A percentile compares a stretch with the other conserved stretches of the same genome.
phyloP scores from a whole-genome alignment of 2,797 vertebrate genomes.

The Chelmon rostratus region DNA sequence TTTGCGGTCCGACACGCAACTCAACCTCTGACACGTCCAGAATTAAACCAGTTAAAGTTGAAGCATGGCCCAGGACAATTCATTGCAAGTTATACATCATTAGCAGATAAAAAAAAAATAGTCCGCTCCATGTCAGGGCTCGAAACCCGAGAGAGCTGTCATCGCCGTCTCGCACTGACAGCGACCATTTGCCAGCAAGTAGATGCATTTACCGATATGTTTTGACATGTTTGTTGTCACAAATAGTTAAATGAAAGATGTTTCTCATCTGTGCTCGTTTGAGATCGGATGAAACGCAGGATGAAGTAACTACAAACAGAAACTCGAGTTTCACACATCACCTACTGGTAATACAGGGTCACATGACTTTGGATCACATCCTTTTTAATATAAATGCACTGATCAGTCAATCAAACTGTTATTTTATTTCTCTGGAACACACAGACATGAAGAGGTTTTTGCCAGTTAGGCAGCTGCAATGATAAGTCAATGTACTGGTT shows the following conservation, averaged over 20 bases:
- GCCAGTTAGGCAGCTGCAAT: slow-evolving; percentile 86
- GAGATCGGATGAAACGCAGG: slow-evolving; percentile 7
- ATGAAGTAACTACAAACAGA: slow-evolving; percentile 8
- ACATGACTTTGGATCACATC: slow-evolving; percentile 53
- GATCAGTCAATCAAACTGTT: slow-evolving; percentile 54
- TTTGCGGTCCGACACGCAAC: slow-evolving; percentile 23
- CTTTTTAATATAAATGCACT: slow-evolving; percentile 62
- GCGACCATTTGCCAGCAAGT: slow-evolving; percentile 11
- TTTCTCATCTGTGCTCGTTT: slow-evolving; percentile 15
- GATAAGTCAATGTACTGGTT: slow-evolving; percentile 79
- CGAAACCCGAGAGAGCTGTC: slow-evolving; percentile 7
- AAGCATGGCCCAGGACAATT: slow-evolving; percentile 4
- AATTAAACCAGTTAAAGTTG: slow-evolving; percentile 6
- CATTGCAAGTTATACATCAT: slow-evolving; percentile 14
- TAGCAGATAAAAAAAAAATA: slow-evolving; percentile 12
- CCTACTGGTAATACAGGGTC: slow-evolving; percentile 79
- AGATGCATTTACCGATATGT: slow-evolving; percentile 30
- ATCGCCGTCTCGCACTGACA: slow-evolving; percentile 29
- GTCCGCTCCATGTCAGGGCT: slow-evolving; percentile 25
- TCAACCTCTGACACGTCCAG: slow-evolving; percentile 23
- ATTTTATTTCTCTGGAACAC: slow-evolving; percentile 43
- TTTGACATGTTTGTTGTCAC: background rate
- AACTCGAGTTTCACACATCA: slow-evolving; percentile 30
- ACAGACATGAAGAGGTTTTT: slow-evolving; percentile 48
- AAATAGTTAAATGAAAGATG: background rate